Evolutionary conservation across 1,140 invertebrate species (phyloP).

Genomic region (Bombus vancouverensis): DNA sequence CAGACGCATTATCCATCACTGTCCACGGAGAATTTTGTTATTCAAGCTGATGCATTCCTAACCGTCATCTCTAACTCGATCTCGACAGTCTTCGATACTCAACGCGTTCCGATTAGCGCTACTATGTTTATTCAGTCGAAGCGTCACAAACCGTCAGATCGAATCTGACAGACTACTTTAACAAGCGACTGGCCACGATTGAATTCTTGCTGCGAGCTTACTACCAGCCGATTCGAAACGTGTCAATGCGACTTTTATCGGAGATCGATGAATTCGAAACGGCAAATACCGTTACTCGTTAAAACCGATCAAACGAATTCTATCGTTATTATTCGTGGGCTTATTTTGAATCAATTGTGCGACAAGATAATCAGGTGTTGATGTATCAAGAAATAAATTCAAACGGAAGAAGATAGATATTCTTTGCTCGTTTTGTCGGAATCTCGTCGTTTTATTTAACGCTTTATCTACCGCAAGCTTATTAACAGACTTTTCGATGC

Average conservation of each 20-base stretch:
- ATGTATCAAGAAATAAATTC: too few relatives aligned
- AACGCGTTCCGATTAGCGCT: conserved; percentile 26
- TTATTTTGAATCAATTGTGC: background rate
- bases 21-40: conserved; percentile 34
- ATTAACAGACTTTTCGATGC: too few relatives aligned
- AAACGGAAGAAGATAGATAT: too few relatives aligned
- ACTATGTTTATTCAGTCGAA: conserved; percentile 24
- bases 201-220: background rate
- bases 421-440: too few relatives aligned
- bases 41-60: conserved; percentile 8
- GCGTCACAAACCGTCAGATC: conserved; percentile 14
- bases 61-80: background rate
- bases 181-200: conserved; percentile 10
- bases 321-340: background rate
- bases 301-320: background rate
- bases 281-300: background rate
- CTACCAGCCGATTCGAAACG: background rate
- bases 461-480: too few relatives aligned
- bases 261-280: background rate
- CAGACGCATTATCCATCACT: conserved; percentile 34
- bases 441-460: too few relatives aligned
- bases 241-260: conserved; percentile 12
- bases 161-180: conserved; percentile 16
- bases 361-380: background rate
- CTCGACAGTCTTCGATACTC: conserved; percentile 3